These are phyloP conservation scores for Polydrusus pterygomalis DNA, from an alignment of 2,888 invertebrate genomes.

Conservation along the genomic window DNA sequence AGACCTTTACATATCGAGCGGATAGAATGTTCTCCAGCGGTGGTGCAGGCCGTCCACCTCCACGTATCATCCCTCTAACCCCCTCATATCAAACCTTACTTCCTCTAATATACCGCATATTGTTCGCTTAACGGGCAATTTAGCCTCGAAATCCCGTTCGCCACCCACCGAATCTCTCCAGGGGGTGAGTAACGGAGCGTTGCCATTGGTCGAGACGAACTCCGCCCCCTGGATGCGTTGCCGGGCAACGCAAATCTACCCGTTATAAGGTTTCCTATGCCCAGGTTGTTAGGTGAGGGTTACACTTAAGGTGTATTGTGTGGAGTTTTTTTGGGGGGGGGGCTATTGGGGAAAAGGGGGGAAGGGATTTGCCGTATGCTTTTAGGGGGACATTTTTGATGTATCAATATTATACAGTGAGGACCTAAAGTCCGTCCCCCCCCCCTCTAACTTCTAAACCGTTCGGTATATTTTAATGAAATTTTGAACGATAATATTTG, in stretches of 20 bases:
- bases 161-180: conserved; percentile 37
- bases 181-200: conserved; percentile 26
- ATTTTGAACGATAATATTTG: no score
- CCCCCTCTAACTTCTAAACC: no score
- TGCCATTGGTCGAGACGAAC: conserved; percentile 53
- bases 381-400: no score
- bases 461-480: no score
- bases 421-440: no score
- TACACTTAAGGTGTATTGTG: conserved; percentile 62
- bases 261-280: conserved; percentile 22
- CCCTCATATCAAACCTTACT: conserved; percentile 57
- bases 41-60: conserved; percentile 26
- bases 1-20: no score
- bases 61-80: conserved; percentile 39
- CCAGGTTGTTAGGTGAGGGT: conserved; percentile 40
- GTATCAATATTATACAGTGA: no score
- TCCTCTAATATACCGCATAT: conserved; percentile 70
- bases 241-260: conserved; percentile 48
- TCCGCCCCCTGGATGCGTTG: conserved; percentile 55
- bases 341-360: conserved; percentile 35
- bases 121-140: conserved; percentile 67
- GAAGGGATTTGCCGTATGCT: neutral
- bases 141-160: conserved; percentile 58
- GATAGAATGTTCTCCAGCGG: no score
- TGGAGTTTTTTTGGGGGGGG: conserved; percentile 56